Base-by-base conservation (phyloP, 2,888 invertebrate genomes). In the Rotaria macrura region DNA sequence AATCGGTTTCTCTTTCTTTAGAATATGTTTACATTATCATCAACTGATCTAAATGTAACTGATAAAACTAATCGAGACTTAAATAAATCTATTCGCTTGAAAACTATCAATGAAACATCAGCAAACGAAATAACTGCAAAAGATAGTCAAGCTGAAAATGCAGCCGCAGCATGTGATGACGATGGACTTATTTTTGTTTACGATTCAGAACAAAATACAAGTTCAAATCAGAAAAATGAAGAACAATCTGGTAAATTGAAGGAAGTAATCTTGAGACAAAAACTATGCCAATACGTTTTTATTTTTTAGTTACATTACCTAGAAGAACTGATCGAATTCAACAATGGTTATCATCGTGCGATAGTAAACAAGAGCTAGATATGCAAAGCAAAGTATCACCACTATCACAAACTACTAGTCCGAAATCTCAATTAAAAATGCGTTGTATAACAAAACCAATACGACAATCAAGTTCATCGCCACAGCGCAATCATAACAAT, bases 261-360 rank as follows among this genome's bases (percentile, higher is more conserved):
- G 9, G 2, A 29, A 10, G n/a, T 57, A 2, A n/a, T 9, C 14
- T 57, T 57, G n/a, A n/a, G n/a, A n/a, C 12, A 1, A 57, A 57
- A 57, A 9, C 29, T 34, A 34, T 17, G 34, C 0, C 1, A 55
- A 5, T 65, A 14, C 17, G 0, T 4, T 65, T 65, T 65, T 65
- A 20, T 2, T 34, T 49, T 65, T 6, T 6, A 65, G 65, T 6
- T 20, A 34, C n/a, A 79, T 43, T n/a, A 43, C 79, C 79, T 10
- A 79, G 14, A 7, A 40, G 25, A 79, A 25, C 40, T 79, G 79
- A 79, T n/a, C 79, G 43, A 25, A 79, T 79, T 43, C 79, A 79
- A 79, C 38, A 79, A 79, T 79, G 79, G 79, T 79, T 79, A 79
- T 79, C 79, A 12, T 9, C 79, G 43, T 79, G 79, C 43, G 79